Evolutionary conservation across 64 coral and sea anemone species (phyloP), one percentile per base, ranked within the genome.

Genomic region (Stichodactyla helianthus): DNA sequence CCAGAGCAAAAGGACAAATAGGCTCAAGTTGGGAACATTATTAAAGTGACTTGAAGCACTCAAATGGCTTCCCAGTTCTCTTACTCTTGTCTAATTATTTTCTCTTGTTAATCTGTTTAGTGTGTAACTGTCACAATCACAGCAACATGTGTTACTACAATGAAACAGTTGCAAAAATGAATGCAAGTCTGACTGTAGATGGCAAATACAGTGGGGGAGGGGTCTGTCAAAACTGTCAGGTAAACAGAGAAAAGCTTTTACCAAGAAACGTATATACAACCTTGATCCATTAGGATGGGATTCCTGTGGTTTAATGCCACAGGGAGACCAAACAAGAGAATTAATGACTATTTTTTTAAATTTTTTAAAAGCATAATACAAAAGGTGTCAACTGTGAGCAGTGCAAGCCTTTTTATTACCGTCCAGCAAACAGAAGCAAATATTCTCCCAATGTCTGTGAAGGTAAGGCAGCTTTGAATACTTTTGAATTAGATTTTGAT

Each of bases 61-160:
- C 35, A 44, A 1, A 44, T 44, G 35, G 35, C 35, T 44, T 59
- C 56, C 56, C 15, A 59, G 15, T 59, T 4, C 9, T 59, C 2
- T 19, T 20, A 65, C 19, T 65, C 6, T 22, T 65, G 19, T n/a
- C 9, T 52, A 6, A 27, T 59, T 84, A 20, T 55, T 20, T 79
- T 16, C 10, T 44, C 15, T 70, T 83, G 27, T 82, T 89, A 3
- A 71, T 79, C 23, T 9, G 23, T 84, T 54, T 61, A 99, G 97
- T 79, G 26, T 99, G 97, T 44, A 99, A 99, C 88, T 99, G 97
- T 76, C 93, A 99, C 77, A 71, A 79, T 62, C 97, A 99, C 56
- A 91, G 93, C 53, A 85, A 82, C 14, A 91, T 91, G 15, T 99
- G 97, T 83, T 70, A 86, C 7, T 99, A 99, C 79, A 95, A 99